Percentiles rank a stretch among this genome's conserved stretches.
Evolutionary conservation across 2,797 vertebrate genomes (phyloP).

Genomic region (Adrianichthys oophorus): DNA sequence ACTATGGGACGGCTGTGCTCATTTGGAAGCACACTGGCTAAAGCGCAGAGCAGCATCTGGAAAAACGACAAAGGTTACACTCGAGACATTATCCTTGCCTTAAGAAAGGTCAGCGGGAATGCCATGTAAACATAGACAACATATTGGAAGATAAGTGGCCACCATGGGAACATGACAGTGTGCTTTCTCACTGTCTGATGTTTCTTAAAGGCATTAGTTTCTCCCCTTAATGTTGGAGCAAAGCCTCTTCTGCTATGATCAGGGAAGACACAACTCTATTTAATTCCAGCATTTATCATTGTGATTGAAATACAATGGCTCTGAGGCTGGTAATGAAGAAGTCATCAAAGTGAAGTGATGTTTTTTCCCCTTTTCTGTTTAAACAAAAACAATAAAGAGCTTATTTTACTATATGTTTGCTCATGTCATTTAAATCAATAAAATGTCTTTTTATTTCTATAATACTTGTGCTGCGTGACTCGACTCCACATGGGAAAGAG

Average conservation of each 20-base stretch:
- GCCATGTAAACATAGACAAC: constrained; percentile 40
- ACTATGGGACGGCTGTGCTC: neutral
- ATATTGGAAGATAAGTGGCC: constrained; percentile 25
- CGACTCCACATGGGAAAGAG: constrained; percentile 4
- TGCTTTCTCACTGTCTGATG: constrained; percentile 29
- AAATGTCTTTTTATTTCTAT: neutral
- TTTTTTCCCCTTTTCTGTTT: constrained; percentile 4
- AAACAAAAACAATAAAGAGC: constrained; percentile 7
- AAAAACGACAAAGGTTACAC: constrained; percentile 27
- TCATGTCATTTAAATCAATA: constrained; percentile 23
- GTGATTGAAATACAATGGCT: constrained; percentile 16
- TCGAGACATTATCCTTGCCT: constrained; percentile 35
- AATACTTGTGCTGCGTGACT: neutral
- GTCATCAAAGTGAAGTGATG: constrained; percentile 7
- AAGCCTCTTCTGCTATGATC: constrained; percentile 34
- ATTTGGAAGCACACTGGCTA: constrained; percentile 17
- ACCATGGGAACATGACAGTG: constrained; percentile 28
- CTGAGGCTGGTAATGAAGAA: constrained; percentile 10
- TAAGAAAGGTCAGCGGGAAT: constrained; percentile 52
- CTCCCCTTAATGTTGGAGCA: constrained; percentile 10
- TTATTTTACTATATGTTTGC: constrained; percentile 15
- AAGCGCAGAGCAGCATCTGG: constrained; percentile 10
- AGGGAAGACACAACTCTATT: constrained; percentile 28
- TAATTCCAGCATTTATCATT: constrained; percentile 22
- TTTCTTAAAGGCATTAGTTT: constrained; percentile 32